Conservation (phyloP, 2,888 invertebrate genomes). For the Noctua pronuba region DNA sequence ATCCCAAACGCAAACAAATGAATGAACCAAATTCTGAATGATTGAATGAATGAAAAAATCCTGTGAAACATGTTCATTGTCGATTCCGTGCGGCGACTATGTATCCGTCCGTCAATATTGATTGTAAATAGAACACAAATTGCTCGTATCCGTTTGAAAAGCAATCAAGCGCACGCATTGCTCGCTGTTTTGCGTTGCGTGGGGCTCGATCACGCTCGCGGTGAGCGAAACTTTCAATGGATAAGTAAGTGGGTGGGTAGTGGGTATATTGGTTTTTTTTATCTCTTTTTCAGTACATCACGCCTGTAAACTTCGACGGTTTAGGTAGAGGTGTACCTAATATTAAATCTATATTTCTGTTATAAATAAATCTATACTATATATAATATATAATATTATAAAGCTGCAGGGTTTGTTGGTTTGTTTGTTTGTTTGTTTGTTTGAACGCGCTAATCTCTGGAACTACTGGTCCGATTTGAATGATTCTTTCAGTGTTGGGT, state of each 20-base stretch:
- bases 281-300: neutral
- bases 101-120: slow-evolving; percentile 56
- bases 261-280: slow-evolving; percentile 31
- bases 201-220: slow-evolving; percentile 19
- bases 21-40: slow-evolving; percentile 4
- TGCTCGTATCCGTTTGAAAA: slow-evolving; percentile 73
- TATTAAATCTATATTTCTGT: too few species aligned
- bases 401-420: too few species aligned
- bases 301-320: neutral
- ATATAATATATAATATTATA: too few species aligned
- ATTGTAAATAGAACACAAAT: slow-evolving; percentile 77
- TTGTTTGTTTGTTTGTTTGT: too few species aligned
- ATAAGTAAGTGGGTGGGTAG: slow-evolving; percentile 1
- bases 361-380: too few species aligned
- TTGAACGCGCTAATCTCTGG: too few species aligned
- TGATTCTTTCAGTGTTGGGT: too few species aligned
- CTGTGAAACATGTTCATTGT: slow-evolving; percentile 27
- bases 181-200: slow-evolving; percentile 42
- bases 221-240: slow-evolving; percentile 31
- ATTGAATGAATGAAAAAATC: slow-evolving; percentile 17
- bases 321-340: neutral
- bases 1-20: neutral
- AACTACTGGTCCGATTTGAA: too few species aligned
- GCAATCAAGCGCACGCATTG: slow-evolving; percentile 76
- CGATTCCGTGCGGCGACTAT: slow-evolving; percentile 25